Conservation (phyloP, 2,888 invertebrate genomes). For the Panopea generosa region DNA sequence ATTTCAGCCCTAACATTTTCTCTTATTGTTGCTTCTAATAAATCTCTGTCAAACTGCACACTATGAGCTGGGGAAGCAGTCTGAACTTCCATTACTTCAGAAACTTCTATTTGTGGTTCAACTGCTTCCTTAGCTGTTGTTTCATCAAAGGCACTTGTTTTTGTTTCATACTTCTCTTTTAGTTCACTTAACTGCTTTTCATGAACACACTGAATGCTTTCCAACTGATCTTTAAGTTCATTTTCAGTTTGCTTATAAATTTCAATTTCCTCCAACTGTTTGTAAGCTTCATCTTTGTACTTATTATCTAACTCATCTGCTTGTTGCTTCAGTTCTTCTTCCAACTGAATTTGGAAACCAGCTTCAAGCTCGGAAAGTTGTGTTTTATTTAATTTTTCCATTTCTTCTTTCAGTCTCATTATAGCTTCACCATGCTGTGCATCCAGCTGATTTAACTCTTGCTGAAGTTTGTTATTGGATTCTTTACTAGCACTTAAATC, state of each 20-base stretch:
- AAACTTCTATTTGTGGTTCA: conserved; percentile 21
- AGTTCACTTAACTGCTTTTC: conserved; percentile 60
- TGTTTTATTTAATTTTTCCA: conserved; percentile 73
- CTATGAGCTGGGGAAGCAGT: conserved; percentile 30
- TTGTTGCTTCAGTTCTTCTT: conserved; percentile 75
- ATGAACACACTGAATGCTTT: conserved; percentile 44
- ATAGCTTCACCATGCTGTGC: conserved; percentile 63
- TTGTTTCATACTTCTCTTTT: conserved; percentile 51
- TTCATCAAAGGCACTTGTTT: conserved; percentile 6
- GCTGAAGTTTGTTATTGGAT: conserved; percentile 51
- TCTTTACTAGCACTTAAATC: conserved; percentile 65
- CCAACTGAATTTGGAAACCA: conserved; percentile 75
- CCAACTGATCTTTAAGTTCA: conserved; percentile 50
- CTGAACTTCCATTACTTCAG: conserved; percentile 37
- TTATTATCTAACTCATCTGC: conserved; percentile 69
- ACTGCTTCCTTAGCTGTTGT: conserved; percentile 3
- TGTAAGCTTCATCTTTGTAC: conserved; percentile 56
- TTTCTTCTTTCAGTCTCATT: conserved; percentile 69
- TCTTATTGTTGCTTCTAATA: conserved; percentile 54
- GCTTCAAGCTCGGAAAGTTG: conserved; percentile 75
- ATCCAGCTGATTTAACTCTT: conserved; percentile 51
- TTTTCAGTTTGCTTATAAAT: conserved; percentile 43
- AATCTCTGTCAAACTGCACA: conserved; percentile 36
- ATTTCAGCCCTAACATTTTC: conserved; percentile 57
- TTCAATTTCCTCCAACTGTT: conserved; percentile 41